Evolutionary conservation across 2,113 vertebrate genomes (phyloP).

Genomic region (Macaca nemestrina): DNA sequence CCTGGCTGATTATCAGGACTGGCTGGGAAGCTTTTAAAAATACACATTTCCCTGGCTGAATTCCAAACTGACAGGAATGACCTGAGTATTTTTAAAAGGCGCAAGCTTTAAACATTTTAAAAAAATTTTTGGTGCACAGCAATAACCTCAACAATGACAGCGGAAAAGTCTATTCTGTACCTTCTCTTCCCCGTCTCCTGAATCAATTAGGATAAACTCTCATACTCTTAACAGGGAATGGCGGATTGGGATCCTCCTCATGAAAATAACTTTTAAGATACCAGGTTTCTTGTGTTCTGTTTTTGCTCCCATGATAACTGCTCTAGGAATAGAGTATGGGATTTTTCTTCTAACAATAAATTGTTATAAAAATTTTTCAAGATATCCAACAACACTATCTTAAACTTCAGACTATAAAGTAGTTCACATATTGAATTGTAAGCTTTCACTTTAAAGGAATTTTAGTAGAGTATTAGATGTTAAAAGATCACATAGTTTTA

Average conservation of each 20-base stretch:
- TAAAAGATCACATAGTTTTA: not conserved
- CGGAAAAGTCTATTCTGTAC: not conserved
- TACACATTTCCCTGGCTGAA: not conserved
- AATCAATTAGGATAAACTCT: not conserved
- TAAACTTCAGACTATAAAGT: not conserved
- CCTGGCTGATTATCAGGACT: not conserved
- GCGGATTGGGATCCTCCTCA: not conserved
- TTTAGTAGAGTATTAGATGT: not conserved
- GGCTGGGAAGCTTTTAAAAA: not conserved
- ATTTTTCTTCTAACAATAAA: conserved; percentile 21
- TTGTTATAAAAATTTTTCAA: conserved; percentile 29
- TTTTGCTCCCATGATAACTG: conserved; percentile 9
- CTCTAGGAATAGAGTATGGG: not conserved
- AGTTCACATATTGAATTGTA: not conserved
- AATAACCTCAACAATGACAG: not conserved
- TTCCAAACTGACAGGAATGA: not conserved
- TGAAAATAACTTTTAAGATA: conserved; percentile 43
- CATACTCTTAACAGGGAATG: not conserved
- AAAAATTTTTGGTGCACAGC: not conserved
- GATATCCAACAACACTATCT: not conserved
- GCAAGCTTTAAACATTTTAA: not conserved
- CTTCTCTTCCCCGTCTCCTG: not conserved
- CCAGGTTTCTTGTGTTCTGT: conserved; percentile 23
- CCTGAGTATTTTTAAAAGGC: not conserved
- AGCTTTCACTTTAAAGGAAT: not conserved